Conservation (phyloP, 2,888 invertebrate species). For the Tetramorium bicarinatum region DNA sequence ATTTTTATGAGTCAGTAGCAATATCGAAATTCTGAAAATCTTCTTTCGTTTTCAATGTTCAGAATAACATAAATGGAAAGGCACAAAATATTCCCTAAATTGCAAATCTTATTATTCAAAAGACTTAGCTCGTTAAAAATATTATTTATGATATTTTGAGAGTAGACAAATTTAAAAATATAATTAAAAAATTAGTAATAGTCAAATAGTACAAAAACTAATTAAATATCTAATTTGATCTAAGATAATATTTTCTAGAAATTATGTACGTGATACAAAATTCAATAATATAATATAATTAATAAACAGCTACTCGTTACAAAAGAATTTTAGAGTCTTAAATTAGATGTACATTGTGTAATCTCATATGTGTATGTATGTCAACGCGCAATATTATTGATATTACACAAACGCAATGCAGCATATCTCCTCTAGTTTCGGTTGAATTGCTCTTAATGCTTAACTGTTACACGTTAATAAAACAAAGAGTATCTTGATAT, state of each 20-base stretch:
- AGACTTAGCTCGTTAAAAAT: constrained; percentile 4
- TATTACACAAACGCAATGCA: not conserved
- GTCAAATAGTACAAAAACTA: not conserved
- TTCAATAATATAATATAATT: constrained; percentile 1
- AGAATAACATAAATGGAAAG: not conserved
- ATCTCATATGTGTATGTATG: not conserved
- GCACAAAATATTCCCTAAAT: constrained; percentile 1
- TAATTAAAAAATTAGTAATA: not conserved
- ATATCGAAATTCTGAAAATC: constrained; percentile 9
- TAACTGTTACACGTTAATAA: constrained; percentile 5
- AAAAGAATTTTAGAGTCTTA: not conserved
- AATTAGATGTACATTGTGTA: not conserved
- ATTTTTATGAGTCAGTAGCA: not conserved
- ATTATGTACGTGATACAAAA: not conserved
- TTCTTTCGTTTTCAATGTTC: not conserved
- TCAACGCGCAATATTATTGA: not conserved
- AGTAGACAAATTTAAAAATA: not conserved
- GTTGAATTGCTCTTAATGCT: not conserved
- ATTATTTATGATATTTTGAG: not conserved
- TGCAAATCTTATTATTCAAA: not conserved
- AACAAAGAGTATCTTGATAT: constrained; percentile 4
- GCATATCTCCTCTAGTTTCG: not conserved
- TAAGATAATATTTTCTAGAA: constrained; percentile 8
- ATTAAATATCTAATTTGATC: not conserved
- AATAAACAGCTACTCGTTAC: not conserved